Base-by-base conservation (phyloP, 2,888 invertebrate species). In the Lathronympha strigana region DNA sequence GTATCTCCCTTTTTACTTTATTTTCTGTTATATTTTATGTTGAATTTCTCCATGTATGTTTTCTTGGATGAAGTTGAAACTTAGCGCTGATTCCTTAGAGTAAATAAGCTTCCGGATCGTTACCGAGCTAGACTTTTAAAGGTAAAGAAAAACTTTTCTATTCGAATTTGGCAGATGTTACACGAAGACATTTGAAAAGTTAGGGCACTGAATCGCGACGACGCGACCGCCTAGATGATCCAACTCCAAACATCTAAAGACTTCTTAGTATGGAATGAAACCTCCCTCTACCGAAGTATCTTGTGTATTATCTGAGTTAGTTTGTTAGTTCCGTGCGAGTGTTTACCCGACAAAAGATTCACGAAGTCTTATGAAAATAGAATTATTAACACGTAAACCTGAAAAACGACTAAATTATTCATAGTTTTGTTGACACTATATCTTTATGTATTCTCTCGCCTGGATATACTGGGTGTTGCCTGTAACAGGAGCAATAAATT, bases 61-160 rank as follows among this genome's bases (percentile, higher is more conserved):
- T 66, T 58, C 69, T 66, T 57, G 57, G 36, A 61, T 57, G 61
- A 28, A 67, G 49, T 38, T 66, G 58, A 45, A 61, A 61, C 53
- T 67, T 61, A 66, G 47, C 57, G 50, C 63, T 62, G 67, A 67
- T 69, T 68, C 61, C 62, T 50, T 64, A 63, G 68, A 68, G 72
- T 60, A 78, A 79, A 83, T 83, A 84, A 84, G 79, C 79, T 76
- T 68, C 66, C 45, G 67, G 76, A 73, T 83, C 80, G 79, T 81
- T 82, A 82, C 84, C 67, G 72, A 79, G 73, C 79, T 79, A 79
- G 78, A 86, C 78, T 81, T 79, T 74, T 68, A 73, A 80, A 82
- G 80, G 83, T 82, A 86, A 84, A 87, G 82, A 82, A 80, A 84
- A 86, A 85, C 75, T 87, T 87, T 84, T 76, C 75, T 76, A 82